Evolutionary conservation across 2,888 invertebrate genomes (phyloP), one percentile per base, ranked within the genome.

Genomic region (Eurytoma adleriae): DNA sequence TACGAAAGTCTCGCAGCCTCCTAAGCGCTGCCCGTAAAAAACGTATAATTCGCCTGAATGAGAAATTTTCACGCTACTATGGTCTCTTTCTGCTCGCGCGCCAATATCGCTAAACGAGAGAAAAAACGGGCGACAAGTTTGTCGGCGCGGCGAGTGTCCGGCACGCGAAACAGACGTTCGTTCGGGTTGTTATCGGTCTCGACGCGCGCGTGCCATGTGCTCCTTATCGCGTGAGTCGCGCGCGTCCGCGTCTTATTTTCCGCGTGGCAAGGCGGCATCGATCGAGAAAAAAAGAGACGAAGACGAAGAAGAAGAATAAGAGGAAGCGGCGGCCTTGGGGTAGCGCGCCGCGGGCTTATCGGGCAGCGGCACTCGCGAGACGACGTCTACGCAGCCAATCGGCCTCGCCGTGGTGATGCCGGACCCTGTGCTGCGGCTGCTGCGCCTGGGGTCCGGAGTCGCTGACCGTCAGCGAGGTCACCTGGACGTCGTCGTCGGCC

Each of bases 391-490:
- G 79, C 48, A 73, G 66, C 82, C 82, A 82, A 30, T 82, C 30
- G 56, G 71, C 61, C 12, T 84, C 84, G 0, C 88, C 89, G 27
- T 89, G 89, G 81, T 88, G 89, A 79, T 89, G 89, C 12, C 89
- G 86, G 24, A 82, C 85, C 72, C 85, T 87, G 67, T 88, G 89
- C 3, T 79, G 86, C 85, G 13, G n/a, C 57, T 0, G 27, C 20
- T 14, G 64, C 56, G 27, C 61, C 56, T 40, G 40, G 10, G 40
- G 40, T 1, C 40, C 40, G 40, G 40, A 40, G 73, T 87, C 85
- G 82, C 87, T 88, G n/a, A 89, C 84, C 73, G 88, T 85, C 12
- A 89, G 85, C n/a, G 89, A 89, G 0, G 86, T 82, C 1, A 89
- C 83, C 64, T 85, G 85, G 3, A 85, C 85, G 18, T 79, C 73